Conservation (phyloP, 2,888 invertebrate genomes). For the Tetragonisca angustula region DNA sequence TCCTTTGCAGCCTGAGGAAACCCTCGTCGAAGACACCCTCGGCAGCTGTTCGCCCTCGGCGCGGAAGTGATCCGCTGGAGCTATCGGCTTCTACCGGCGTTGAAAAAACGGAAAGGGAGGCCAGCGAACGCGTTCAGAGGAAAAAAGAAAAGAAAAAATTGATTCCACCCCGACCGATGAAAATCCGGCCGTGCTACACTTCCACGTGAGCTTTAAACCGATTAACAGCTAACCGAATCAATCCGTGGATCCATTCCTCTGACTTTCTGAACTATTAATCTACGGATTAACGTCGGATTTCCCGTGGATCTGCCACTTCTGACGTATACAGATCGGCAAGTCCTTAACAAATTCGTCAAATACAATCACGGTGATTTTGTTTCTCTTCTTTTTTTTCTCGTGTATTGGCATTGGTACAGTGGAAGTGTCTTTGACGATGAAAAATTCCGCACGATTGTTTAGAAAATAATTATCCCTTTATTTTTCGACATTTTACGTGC, state of each 20-base stretch:
- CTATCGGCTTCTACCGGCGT: constrained; percentile 61
- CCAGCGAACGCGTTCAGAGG: constrained; percentile 1
- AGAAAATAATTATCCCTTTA: no score
- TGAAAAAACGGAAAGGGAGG: constrained; percentile 46
- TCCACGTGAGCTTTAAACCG: constrained; percentile 45
- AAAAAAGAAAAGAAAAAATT: constrained; percentile 27
- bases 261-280: neutral
- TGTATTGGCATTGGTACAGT: no score
- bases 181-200: constrained; percentile 40
- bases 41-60: constrained; percentile 71
- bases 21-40: constrained; percentile 59
- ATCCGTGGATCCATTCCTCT: constrained; percentile 11
- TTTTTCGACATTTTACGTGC: no score
- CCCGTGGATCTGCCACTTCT: neutral
- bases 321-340: neutral
- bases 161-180: constrained; percentile 43
- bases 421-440: no score
- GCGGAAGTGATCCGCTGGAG: constrained; percentile 67
- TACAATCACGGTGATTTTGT: no score
- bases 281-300: neutral
- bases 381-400: no score
- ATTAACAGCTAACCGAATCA: constrained; percentile 41
- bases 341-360: neutral
- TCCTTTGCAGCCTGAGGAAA: constrained; percentile 72
- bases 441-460: no score